phyloP scores from a whole-genome alignment of 2,797 vertebrate genomes.

The Telmatherina bonti region DNA sequence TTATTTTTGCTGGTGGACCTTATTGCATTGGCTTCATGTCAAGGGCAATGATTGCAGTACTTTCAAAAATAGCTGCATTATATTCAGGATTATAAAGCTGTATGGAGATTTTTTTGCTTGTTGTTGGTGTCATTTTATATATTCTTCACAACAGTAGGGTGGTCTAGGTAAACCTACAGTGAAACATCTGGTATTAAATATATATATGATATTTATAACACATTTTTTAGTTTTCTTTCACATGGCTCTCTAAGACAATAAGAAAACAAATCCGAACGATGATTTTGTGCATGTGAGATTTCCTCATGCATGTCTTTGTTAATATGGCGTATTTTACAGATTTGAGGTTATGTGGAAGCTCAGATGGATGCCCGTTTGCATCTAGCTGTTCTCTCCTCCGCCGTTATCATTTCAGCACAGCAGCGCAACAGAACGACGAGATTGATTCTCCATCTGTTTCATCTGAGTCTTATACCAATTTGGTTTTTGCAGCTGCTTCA shows the following conservation, averaged over 20 bases:
- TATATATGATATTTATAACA: constrained; percentile 4
- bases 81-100: constrained; percentile 2
- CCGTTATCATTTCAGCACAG: constrained; percentile 67
- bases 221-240: constrained; percentile 19
- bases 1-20: neutral
- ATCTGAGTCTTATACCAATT: constrained; percentile 54
- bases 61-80: constrained; percentile 4
- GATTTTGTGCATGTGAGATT: constrained; percentile 26
- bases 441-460: constrained; percentile 64
- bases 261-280: constrained; percentile 18
- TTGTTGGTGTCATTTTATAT: neutral
- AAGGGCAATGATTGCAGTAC: constrained; percentile 13
- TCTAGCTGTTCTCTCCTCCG: constrained; percentile 50
- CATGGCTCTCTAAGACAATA: constrained; percentile 19
- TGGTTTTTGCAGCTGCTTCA: constrained; percentile 58
- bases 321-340: constrained; percentile 27
- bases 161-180: constrained; percentile 15
- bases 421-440: constrained; percentile 38
- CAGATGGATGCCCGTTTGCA: constrained; percentile 58
- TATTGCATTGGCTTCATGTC: neutral
- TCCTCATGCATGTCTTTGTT: constrained; percentile 12
- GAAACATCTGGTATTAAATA: constrained; percentile 3
- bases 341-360: constrained; percentile 35
- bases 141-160: constrained; percentile 20
- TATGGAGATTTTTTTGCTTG: neutral